These are phyloP conservation scores for Disparrhopalites patrizii DNA, from an alignment of 2,888 invertebrate genomes.

Conservation along the genomic window DNA sequence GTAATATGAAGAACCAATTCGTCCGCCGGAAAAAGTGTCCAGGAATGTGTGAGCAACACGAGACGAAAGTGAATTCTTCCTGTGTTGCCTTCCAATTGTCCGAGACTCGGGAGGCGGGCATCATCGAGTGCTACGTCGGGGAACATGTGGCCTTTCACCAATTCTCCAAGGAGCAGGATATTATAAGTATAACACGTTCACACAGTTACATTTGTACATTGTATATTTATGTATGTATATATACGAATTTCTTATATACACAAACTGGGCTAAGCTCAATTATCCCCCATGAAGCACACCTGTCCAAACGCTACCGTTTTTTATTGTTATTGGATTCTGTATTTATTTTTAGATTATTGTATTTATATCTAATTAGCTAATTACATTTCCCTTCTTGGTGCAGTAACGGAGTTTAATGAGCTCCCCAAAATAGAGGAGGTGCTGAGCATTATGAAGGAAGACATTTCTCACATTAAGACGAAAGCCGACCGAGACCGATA, in stretches of 20 bases:
- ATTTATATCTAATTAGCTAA: too few species aligned
- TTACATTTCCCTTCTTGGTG: too few species aligned
- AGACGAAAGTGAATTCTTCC: slow-evolving; percentile 9
- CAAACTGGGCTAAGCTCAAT: too few species aligned
- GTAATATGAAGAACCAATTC: slow-evolving; percentile 12
- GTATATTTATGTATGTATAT: too few species aligned
- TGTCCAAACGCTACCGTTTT: too few species aligned
- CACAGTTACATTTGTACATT: slow-evolving; percentile 1
- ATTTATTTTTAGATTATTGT: too few species aligned
- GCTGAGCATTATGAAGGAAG: slow-evolving; percentile 23
- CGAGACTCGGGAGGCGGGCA: slow-evolving; percentile 24
- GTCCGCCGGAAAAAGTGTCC: slow-evolving; percentile 13
- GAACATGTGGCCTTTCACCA: slow-evolving; percentile 16
- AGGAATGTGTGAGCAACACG: slow-evolving; percentile 20
- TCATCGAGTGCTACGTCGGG: slow-evolving; percentile 12
- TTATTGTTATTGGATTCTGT: not conserved
- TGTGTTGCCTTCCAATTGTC: slow-evolving; percentile 20
- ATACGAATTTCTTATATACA: too few species aligned
- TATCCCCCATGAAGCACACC: too few species aligned
- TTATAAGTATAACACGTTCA: too few species aligned
- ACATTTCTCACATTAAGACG: not conserved
- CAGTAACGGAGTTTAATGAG: slow-evolving; percentile 25
- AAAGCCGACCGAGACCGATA: not conserved
- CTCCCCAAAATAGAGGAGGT: slow-evolving; percentile 14
- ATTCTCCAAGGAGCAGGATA: slow-evolving; percentile 23